A percentile compares a stretch with the other conserved stretches of the same genome.
These are phyloP conservation scores for Progne subis DNA, from an alignment of 2,113 vertebrate genomes.

Conservation along the genomic window DNA sequence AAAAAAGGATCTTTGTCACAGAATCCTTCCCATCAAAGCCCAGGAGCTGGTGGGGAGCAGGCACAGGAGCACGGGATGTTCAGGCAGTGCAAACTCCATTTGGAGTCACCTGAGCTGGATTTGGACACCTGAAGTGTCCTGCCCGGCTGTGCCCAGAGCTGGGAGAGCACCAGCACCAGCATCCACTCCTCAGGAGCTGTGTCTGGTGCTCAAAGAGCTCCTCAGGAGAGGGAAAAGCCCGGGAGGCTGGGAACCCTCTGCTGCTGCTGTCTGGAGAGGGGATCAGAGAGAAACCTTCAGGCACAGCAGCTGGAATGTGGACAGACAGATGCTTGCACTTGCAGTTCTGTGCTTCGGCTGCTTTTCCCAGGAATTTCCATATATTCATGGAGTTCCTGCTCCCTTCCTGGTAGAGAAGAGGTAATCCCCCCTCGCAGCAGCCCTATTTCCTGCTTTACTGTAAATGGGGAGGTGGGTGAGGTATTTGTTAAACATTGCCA, in stretches of 20 bases:
- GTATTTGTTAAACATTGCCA: conserved; percentile 21
- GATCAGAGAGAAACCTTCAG: neutral
- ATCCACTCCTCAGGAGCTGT: neutral
- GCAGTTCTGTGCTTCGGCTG: neutral
- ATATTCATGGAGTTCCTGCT: neutral
- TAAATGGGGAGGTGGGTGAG: conserved; percentile 14
- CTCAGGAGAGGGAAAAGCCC: neutral
- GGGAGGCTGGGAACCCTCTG: neutral
- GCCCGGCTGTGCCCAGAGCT: neutral
- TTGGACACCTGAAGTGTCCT: neutral
- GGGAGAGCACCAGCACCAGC: neutral
- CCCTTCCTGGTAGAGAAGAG: neutral
- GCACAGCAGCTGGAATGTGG: conserved; percentile 23
- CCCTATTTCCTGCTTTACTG: neutral
- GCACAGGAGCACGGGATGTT: neutral
- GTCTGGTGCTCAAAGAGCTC: neutral
- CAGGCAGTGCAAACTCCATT: neutral
- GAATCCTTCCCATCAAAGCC: neutral
- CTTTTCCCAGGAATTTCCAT: neutral
- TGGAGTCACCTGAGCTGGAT: neutral
- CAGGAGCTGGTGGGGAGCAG: neutral
- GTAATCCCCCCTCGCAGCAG: neutral
- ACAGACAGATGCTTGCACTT: neutral
- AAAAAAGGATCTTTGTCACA: neutral
- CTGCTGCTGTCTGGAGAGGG: neutral